Evolutionary conservation across 2,888 invertebrate species (phyloP).

Genomic region (Empis livida): DNA sequence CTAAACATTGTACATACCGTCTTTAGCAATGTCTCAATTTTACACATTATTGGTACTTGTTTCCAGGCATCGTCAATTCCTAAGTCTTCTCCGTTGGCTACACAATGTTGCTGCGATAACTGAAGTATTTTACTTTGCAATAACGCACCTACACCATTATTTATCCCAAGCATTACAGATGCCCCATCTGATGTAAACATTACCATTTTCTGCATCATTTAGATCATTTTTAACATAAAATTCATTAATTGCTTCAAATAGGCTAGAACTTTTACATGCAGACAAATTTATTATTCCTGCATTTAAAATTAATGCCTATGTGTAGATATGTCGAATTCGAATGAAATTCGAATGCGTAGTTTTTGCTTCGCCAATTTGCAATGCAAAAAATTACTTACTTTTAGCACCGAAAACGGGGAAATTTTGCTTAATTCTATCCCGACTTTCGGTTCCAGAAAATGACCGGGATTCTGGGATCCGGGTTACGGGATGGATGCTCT

Average conservation of each 20-base stretch:
- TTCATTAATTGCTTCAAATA: not conserved
- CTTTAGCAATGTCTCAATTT: slow-evolving; percentile 1
- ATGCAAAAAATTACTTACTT: too few relatives aligned
- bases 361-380: too few relatives aligned
- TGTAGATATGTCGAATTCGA: too few relatives aligned
- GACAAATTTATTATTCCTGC: not conserved
- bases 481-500: too few relatives aligned
- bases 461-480: too few relatives aligned
- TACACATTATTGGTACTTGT: not conserved
- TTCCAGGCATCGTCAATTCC: slow-evolving; percentile 3
- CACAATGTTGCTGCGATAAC: slow-evolving; percentile 4
- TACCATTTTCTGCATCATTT: not conserved
- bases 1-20: slow-evolving; percentile 4
- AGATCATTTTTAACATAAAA: not conserved
- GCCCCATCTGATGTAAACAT: not conserved
- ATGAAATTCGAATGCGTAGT: too few relatives aligned
- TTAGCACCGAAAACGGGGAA: too few relatives aligned
- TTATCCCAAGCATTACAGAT: slow-evolving; percentile 1
- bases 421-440: too few relatives aligned
- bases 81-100: slow-evolving; percentile 4
- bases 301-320: too few relatives aligned
- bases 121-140: slow-evolving; percentile 4
- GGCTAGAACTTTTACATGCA: not conserved
- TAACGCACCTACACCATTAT: slow-evolving; percentile 2
- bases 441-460: too few relatives aligned